phyloP scores from a whole-genome alignment of 2,113 vertebrate genomes.

The Chaenocephalus aceratus region DNA sequence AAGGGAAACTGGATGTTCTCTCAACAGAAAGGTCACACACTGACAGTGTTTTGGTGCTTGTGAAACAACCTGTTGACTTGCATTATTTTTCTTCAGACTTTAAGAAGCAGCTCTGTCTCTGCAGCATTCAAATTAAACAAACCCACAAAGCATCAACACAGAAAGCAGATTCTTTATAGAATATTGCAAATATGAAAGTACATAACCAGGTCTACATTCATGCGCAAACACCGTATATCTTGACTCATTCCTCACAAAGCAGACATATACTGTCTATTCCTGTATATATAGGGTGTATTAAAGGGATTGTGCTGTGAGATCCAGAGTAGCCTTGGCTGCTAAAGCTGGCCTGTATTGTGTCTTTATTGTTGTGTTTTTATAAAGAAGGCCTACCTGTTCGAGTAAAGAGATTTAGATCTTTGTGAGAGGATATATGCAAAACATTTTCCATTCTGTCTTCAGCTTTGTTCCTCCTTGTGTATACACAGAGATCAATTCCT shows the following conservation, averaged over 20 bases:
- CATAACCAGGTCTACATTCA: too few species aligned
- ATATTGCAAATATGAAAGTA: not conserved
- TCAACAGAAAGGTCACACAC: not conserved
- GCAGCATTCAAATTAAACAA: not conserved
- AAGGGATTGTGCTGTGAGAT: not conserved
- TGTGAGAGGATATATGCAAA: not conserved
- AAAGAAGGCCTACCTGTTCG: not conserved
- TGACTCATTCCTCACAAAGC: not conserved
- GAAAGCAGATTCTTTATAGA: not conserved
- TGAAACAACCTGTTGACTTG: not conserved
- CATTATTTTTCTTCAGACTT: not conserved
- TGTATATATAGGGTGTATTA: not conserved
- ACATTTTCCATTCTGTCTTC: not conserved
- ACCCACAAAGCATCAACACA: not conserved
- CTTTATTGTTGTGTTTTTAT: not conserved
- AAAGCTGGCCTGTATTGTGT: not conserved
- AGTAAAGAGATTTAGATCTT: not conserved
- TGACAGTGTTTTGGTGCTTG: too few species aligned
- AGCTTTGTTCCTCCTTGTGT: not conserved
- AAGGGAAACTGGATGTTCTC: not conserved
- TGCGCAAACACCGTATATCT: too few species aligned
- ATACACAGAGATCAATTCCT: not conserved
- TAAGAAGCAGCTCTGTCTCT: not conserved
- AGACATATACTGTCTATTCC: not conserved
- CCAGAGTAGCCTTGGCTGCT: not conserved